A percentile compares a stretch with the other conserved stretches of the same genome.
phyloP scores from a whole-genome alignment of 2,888 invertebrate genomes.

The Acanthopleura granulata region DNA sequence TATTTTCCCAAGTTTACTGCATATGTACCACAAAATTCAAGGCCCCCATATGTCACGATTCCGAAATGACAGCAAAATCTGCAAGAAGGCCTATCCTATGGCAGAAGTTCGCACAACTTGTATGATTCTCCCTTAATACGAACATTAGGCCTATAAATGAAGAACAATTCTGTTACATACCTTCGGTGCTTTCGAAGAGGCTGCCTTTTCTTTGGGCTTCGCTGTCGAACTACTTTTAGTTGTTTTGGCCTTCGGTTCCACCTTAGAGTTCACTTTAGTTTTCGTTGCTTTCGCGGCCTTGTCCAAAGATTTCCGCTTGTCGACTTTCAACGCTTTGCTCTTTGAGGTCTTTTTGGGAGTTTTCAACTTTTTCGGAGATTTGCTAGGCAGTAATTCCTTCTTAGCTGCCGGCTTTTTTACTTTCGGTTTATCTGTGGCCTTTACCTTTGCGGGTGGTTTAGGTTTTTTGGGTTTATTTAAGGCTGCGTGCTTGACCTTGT shows the following conservation, averaged over 20 bases:
- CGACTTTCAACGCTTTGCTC: constrained; percentile 2
- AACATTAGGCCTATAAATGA: too few species aligned
- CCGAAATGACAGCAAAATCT: too few species aligned
- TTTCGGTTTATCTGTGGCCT: not conserved
- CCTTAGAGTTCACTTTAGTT: not conserved
- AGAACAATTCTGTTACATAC: too few species aligned
- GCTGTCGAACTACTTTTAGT: too few species aligned
- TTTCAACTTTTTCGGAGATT: constrained; percentile 16
- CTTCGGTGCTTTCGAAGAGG: too few species aligned
- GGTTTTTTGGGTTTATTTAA: constrained; percentile 18
- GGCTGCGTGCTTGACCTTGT: constrained; percentile 27
- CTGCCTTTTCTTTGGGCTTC: too few species aligned
- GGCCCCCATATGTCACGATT: too few species aligned
- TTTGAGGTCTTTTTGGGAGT: constrained; percentile 21
- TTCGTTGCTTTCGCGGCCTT: not conserved
- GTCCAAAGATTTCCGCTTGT: not conserved
- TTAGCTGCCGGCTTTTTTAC: not conserved
- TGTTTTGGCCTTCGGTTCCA: not conserved
- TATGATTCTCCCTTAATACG: too few species aligned
- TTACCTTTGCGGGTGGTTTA: constrained; percentile 18
- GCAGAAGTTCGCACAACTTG: too few species aligned
- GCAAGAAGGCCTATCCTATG: too few species aligned
- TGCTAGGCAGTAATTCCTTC: not conserved
- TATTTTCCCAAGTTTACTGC: too few species aligned
- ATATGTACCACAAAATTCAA: too few species aligned